A percentile compares a stretch with the other conserved stretches of the same genome.
Conservation (phyloP, 2,888 invertebrate genomes). For the Villa cingulata region DNA sequence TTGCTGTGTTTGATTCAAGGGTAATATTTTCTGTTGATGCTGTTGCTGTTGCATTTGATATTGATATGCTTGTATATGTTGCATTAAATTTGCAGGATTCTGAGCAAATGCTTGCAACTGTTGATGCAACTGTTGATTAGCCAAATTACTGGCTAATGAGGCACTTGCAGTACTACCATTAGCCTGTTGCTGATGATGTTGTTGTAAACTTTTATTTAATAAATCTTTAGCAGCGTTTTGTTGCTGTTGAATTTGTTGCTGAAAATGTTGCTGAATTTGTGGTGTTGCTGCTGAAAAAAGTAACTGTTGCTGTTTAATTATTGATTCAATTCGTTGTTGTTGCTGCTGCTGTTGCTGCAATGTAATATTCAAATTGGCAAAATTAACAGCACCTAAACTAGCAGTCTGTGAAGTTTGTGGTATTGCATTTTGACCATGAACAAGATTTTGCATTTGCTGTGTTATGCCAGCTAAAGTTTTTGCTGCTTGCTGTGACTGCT, state of each 20-base stretch:
- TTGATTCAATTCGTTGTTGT: constrained; percentile 22
- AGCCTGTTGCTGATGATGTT: constrained; percentile 23
- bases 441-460: constrained; percentile 27
- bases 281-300: constrained; percentile 17
- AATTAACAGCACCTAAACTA: constrained; percentile 3
- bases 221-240: constrained; percentile 24
- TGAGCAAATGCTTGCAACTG: constrained; percentile 22
- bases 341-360: constrained; percentile 22
- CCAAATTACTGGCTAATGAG: constrained; percentile 17
- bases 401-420: constrained; percentile 18
- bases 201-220: constrained; percentile 23
- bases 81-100: constrained; percentile 22
- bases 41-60: constrained; percentile 38
- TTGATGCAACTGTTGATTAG: constrained; percentile 23
- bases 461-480: constrained; percentile 20
- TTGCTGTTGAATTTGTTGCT: constrained; percentile 24
- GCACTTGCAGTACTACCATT: constrained; percentile 22
- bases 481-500: constrained; percentile 21
- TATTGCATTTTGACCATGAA: constrained; percentile 22
- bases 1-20: constrained; percentile 6
- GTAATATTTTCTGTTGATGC: constrained; percentile 20
- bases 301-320: constrained; percentile 18
- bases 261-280: constrained; percentile 22
- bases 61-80: constrained; percentile 25
- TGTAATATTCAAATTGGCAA: constrained; percentile 22